Evolutionary conservation across 2,113 vertebrate species (phyloP).

Genomic region (Sardina pilchardus): DNA sequence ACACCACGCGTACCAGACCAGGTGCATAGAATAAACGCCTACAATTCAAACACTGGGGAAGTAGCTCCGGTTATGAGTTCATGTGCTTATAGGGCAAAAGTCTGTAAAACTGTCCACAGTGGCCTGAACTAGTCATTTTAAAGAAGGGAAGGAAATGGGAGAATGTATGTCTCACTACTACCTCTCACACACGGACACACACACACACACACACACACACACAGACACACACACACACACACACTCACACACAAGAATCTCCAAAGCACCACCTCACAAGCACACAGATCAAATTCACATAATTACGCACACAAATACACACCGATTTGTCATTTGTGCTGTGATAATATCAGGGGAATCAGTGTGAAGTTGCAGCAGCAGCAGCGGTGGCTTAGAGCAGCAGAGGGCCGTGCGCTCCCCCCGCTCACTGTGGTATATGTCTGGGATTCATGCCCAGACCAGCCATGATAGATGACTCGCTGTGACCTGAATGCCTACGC

Average conservation of each 20-base stretch:
- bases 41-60: no score
- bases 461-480: background rate
- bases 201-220: background rate
- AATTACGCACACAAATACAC: background rate
- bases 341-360: background rate
- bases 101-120: no score
- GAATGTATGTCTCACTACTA: background rate
- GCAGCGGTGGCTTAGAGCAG: background rate
- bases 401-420: background rate
- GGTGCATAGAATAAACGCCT: no score
- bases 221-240: background rate
- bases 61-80: no score
- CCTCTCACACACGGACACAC: background rate
- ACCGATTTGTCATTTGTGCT: background rate
- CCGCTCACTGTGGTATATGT: background rate
- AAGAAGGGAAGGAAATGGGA: no score
- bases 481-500: constrained; percentile 15
- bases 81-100: no score
- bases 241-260: background rate
- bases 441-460: background rate
- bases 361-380: background rate
- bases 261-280: background rate
- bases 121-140: no score
- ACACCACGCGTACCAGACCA: no score
- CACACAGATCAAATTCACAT: background rate